phyloP scores from a whole-genome alignment of 2,797 vertebrate species.

The Myoxocephalus aenaeus region DNA sequence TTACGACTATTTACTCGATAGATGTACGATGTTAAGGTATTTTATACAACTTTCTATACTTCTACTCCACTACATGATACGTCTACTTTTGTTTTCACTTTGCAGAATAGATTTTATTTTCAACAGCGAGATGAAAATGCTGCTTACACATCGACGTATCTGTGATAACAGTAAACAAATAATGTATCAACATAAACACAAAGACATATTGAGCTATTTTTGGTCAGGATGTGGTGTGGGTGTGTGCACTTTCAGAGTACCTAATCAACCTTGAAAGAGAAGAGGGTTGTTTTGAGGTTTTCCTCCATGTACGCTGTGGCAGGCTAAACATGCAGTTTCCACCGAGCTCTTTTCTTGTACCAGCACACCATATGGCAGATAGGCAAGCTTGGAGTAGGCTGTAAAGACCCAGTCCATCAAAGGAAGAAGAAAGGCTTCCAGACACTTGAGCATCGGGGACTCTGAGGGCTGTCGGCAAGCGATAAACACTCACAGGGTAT shows the following conservation, averaged over 20 bases:
- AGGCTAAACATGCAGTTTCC: constrained; percentile 42
- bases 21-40: background rate
- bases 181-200: background rate
- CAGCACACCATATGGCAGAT: constrained; percentile 85
- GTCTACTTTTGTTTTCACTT: background rate
- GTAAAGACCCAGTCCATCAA: constrained; percentile 71
- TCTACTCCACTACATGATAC: background rate
- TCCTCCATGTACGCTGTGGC: constrained; percentile 32
- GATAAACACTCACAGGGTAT: constrained; percentile 56
- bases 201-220: background rate
- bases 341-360: constrained; percentile 49
- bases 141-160: background rate
- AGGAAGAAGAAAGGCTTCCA: constrained; percentile 69
- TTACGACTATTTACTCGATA: background rate
- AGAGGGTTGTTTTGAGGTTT: constrained; percentile 28
- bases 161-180: background rate
- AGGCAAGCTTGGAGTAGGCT: constrained; percentile 61
- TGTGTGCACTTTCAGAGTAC: background rate
- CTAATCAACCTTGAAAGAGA: constrained; percentile 28
- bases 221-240: background rate
- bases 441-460: constrained; percentile 65
- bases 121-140: background rate
- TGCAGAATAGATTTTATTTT: background rate
- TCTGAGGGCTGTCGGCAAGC: constrained; percentile 62
- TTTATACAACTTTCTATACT: background rate